Percentiles rank a stretch among this genome's conserved stretches.
Evolutionary conservation across 2,888 invertebrate genomes (phyloP).

Genomic region (Acleris cristana): DNA sequence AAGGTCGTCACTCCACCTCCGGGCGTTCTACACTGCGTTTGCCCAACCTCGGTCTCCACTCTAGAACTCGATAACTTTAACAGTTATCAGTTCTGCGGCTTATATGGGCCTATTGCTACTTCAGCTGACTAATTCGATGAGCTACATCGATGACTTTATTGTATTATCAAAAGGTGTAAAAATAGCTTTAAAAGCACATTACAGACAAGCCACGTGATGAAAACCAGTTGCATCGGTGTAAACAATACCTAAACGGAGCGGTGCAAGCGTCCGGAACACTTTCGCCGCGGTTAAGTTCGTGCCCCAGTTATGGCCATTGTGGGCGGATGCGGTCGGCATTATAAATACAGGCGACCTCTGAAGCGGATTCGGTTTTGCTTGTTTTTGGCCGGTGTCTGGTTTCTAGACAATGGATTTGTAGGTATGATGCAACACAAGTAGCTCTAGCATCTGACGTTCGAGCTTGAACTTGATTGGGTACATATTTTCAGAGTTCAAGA

Average conservation of each 20-base stretch:
- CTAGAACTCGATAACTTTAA: too few species aligned
- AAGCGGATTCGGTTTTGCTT: slow-evolving; percentile 5
- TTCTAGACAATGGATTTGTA: background rate
- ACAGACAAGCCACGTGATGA: background rate
- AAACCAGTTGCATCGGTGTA: slow-evolving; percentile 25
- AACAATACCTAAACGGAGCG: slow-evolving; percentile 13
- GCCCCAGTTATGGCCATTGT: slow-evolving; percentile 18
- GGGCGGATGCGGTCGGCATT: slow-evolving; percentile 28
- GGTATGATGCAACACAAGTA: background rate
- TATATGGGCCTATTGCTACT: too few species aligned
- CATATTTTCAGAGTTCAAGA: too few species aligned
- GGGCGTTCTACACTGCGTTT: too few species aligned
- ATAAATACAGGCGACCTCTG: slow-evolving; percentile 18
- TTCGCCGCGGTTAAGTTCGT: slow-evolving; percentile 45
- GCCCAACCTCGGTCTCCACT: too few species aligned
- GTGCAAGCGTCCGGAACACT: slow-evolving; percentile 44
- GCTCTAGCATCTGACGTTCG: background rate
- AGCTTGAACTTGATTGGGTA: too few species aligned
- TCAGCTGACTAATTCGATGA: too few species aligned
- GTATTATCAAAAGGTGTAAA: too few species aligned
- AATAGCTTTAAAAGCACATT: too few species aligned
- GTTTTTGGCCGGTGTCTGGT: background rate
- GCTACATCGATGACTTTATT: too few species aligned
- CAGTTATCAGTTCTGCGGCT: too few species aligned
- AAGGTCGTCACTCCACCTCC: too few species aligned